These are phyloP conservation scores for Pollimyrus isidori DNA, from an alignment of 2,113 vertebrate species.

Conservation along the genomic window DNA sequence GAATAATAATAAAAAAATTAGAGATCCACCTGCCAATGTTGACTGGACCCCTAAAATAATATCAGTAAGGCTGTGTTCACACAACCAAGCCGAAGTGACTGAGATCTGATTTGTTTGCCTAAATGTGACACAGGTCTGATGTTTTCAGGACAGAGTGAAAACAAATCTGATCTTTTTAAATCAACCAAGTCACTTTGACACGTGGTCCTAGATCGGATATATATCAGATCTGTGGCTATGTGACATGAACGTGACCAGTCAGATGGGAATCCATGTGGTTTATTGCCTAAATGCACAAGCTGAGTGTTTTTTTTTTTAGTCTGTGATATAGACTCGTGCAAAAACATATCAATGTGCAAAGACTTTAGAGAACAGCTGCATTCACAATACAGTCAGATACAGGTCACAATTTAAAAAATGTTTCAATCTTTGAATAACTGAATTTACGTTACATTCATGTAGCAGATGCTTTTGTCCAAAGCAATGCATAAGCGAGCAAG, in stretches of 20 bases:
- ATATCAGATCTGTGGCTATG: background rate
- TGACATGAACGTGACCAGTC: background rate
- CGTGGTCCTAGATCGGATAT: background rate
- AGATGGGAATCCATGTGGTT: background rate
- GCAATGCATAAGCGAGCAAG: background rate
- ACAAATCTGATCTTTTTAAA: background rate
- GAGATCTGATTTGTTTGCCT: background rate
- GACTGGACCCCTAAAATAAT: background rate
- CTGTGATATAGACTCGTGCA: background rate
- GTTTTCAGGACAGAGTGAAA: background rate
- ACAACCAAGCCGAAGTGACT: background rate
- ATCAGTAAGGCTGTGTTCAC: background rate
- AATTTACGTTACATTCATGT: background rate
- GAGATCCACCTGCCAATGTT: background rate
- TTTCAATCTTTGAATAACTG: background rate
- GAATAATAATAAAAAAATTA: background rate
- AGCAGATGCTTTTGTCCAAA: too few species aligned
- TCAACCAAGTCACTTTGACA: background rate
- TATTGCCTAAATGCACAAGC: background rate
- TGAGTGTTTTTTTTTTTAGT: background rate
- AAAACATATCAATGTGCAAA: too few species aligned
- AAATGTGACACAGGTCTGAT: background rate
- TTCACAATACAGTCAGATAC: background rate
- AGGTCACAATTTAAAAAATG: too few species aligned
- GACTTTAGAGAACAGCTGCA: too few species aligned